Evolutionary conservation across 2,797 vertebrate species (phyloP).

Genomic region (Hippopotamyrus pictus): DNA sequence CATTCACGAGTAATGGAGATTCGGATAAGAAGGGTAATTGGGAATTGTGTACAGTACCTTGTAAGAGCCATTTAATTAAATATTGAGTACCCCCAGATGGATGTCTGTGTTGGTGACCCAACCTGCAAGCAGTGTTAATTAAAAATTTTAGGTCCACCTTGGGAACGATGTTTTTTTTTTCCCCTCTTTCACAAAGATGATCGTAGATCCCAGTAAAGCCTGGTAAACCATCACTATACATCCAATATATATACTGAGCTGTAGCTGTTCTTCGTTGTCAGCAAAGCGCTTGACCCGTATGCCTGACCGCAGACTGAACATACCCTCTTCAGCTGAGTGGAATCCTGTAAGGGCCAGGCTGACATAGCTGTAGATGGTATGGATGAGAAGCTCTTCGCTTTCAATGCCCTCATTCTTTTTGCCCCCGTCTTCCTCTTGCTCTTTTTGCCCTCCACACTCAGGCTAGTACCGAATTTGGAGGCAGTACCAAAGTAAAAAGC

Average conservation of each 20-base stretch:
- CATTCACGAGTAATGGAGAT: conserved; percentile 57
- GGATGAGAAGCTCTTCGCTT: background rate
- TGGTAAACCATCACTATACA: conserved; percentile 35
- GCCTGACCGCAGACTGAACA: background rate
- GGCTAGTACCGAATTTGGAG: background rate
- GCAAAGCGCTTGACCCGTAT: background rate
- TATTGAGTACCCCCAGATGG: conserved; percentile 58
- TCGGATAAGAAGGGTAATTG: conserved; percentile 47
- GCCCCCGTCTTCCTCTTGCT: background rate
- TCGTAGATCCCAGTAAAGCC: conserved; percentile 27
- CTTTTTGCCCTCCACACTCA: background rate
- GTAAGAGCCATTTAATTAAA: conserved; percentile 68
- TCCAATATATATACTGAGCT: conserved; percentile 33
- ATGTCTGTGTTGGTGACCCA: conserved; percentile 59
- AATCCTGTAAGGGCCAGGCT: background rate
- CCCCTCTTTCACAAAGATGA: conserved; percentile 15
- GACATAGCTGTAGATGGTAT: background rate
- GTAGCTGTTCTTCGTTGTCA: background rate
- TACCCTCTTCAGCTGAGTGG: background rate
- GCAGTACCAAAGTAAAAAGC: background rate
- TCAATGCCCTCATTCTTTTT: background rate
- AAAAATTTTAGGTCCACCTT: conserved; percentile 54
- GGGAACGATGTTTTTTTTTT: conserved; percentile 40
- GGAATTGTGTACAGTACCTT: conserved; percentile 53
- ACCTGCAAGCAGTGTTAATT: conserved; percentile 63